phyloP scores from a whole-genome alignment of 1,140 invertebrate genomes.

The Caenorhabditis briggsae region DNA sequence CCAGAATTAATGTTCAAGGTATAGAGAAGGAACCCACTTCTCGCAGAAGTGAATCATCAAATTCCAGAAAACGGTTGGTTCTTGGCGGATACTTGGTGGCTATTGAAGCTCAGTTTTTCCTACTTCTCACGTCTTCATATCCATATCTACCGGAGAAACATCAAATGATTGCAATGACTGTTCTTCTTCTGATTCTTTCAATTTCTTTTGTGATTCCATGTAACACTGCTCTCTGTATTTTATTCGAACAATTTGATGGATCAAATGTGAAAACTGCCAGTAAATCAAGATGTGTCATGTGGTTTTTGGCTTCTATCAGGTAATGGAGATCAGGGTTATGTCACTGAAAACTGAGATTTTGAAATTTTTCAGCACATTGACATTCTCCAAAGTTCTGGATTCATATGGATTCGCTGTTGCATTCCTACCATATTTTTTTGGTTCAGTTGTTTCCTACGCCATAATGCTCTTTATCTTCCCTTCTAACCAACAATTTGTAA shows the following conservation, averaged over 20 bases:
- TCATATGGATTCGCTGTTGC: constrained; percentile 22
- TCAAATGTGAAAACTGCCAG: constrained; percentile 15
- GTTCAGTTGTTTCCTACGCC: background rate
- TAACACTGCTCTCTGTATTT: constrained; percentile 41
- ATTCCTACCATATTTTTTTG: constrained; percentile 2
- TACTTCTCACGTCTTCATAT: background rate
- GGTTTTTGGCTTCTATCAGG: constrained; percentile 21
- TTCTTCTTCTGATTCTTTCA: constrained; percentile 4
- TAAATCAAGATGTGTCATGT: constrained; percentile 44
- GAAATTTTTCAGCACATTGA: constrained; percentile 6
- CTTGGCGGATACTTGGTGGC: constrained; percentile 38
- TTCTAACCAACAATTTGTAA: background rate
- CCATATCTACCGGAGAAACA: constrained; percentile 7
- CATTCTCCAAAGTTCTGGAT: constrained; percentile 5
- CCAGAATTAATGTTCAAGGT: constrained; percentile 32
- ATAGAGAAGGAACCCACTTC: background rate
- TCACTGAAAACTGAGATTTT: too few species aligned
- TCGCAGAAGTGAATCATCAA: background rate
- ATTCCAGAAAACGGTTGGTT: constrained; percentile 12
- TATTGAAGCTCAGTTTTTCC: constrained; percentile 18
- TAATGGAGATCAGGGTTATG: background rate
- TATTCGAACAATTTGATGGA: constrained; percentile 30
- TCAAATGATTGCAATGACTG: constrained; percentile 28
- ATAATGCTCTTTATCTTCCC: constrained; percentile 16
- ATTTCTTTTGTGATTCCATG: constrained; percentile 10